Conservation (phyloP, 1,140 invertebrate species). For the Diplogasteroides magnus region DNA sequence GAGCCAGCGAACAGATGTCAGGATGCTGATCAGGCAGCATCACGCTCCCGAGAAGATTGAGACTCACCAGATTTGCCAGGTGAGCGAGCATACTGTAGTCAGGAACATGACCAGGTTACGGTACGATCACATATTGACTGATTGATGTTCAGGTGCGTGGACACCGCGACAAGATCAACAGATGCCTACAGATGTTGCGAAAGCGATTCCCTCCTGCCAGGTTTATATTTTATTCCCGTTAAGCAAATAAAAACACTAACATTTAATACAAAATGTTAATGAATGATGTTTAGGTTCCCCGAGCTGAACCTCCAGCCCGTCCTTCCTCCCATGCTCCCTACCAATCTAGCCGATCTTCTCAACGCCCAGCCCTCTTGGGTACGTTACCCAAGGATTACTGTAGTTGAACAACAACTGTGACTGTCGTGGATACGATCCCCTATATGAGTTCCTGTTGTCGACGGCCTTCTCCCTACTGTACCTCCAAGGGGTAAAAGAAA, state of each 20-base stretch:
- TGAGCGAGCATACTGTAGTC: slow-evolving; percentile 15
- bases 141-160: slow-evolving; percentile 36
- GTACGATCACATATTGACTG: neutral
- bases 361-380: slow-evolving; percentile 30
- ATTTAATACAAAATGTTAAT: too few species aligned
- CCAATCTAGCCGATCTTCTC: slow-evolving; percentile 24
- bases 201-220: slow-evolving; percentile 45
- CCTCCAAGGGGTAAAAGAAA: neutral
- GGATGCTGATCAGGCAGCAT: slow-evolving; percentile 53
- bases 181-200: slow-evolving; percentile 52
- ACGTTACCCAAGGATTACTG: slow-evolving; percentile 3
- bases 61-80: slow-evolving; percentile 54
- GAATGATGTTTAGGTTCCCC: slow-evolving; percentile 43
- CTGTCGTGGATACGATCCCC: too few species aligned
- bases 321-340: slow-evolving; percentile 37
- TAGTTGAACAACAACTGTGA: neutral
- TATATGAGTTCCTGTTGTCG: too few species aligned
- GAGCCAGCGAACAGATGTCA: slow-evolving; percentile 47
- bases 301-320: slow-evolving; percentile 54
- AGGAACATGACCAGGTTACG: slow-evolving; percentile 2
- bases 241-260: too few species aligned
- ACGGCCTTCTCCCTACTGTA: too few species aligned
- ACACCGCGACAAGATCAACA: slow-evolving; percentile 52
- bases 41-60: slow-evolving; percentile 41
- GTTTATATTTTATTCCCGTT: too few species aligned